Evolutionary conservation across 1,140 invertebrate genomes (phyloP).

Genomic region (Nixonia krombeini): DNA sequence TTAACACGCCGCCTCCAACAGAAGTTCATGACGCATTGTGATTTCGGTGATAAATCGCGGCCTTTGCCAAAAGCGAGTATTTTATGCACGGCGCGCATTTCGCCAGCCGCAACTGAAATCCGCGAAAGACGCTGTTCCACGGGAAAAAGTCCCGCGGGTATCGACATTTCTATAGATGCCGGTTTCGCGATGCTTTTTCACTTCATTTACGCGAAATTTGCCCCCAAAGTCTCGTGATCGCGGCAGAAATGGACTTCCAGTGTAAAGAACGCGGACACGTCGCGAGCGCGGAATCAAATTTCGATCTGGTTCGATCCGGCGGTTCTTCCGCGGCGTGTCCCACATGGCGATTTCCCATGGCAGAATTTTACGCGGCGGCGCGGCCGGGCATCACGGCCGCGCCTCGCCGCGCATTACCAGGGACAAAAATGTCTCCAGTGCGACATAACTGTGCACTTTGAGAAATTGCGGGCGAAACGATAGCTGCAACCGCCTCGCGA

Average conservation of each 20-base stretch:
- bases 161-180: too few relatives aligned
- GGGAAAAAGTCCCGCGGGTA: too few relatives aligned
- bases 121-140: too few relatives aligned
- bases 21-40: slow-evolving; percentile 33
- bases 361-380: slow-evolving; percentile 23
- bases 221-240: too few relatives aligned
- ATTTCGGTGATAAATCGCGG: slow-evolving; percentile 35
- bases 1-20: slow-evolving; percentile 45
- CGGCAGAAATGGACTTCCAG: too few relatives aligned
- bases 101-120: neutral
- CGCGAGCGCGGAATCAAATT: too few relatives aligned
- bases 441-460: slow-evolving; percentile 42
- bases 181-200: too few relatives aligned
- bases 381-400: slow-evolving; percentile 15
- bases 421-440: slow-evolving; percentile 23
- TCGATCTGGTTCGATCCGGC: too few relatives aligned
- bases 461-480: slow-evolving; percentile 41
- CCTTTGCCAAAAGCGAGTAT: slow-evolving; percentile 11
- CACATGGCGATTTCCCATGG: slow-evolving; percentile 40
- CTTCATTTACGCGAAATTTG: too few relatives aligned
- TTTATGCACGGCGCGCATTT: slow-evolving; percentile 10
- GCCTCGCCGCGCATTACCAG: slow-evolving; percentile 20
- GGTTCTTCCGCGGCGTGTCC: too few relatives aligned
- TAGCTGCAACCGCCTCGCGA: slow-evolving; percentile 47
- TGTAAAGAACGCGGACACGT: too few relatives aligned